These are phyloP conservation scores for Pseudonaja textilis DNA, from an alignment of 2,113 vertebrate genomes.

Conservation along the genomic window DNA sequence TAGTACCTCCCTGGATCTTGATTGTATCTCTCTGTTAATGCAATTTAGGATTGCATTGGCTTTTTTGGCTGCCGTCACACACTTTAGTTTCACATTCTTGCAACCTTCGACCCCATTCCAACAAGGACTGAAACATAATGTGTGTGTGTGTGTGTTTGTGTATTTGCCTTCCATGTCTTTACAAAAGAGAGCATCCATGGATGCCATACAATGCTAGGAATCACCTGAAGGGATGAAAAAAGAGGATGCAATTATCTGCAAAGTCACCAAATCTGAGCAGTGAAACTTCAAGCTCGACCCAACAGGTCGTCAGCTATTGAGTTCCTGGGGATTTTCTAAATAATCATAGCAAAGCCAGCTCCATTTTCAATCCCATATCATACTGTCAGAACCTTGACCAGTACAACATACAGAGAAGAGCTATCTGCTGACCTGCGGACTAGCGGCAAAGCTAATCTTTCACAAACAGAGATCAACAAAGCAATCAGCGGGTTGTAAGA, in stretches of 20 bases:
- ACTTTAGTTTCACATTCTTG: neutral
- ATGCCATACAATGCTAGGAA: neutral
- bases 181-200: neutral
- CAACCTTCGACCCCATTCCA: neutral
- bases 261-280: neutral
- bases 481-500: conserved; percentile 37
- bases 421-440: conserved; percentile 47
- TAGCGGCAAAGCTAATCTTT: conserved; percentile 54
- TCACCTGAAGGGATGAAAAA: conserved; percentile 33
- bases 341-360: conserved; percentile 38
- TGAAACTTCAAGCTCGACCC: neutral
- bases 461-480: conserved; percentile 54
- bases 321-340: conserved; percentile 36
- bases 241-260: conserved; percentile 1
- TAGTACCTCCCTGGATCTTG: too few species aligned
- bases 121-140: neutral
- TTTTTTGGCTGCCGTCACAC: too few species aligned
- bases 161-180: neutral
- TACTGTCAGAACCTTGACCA: conserved; percentile 49
- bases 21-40: too few species aligned
- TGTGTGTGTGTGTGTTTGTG: neutral
- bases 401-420: conserved; percentile 37
- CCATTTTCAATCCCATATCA: conserved; percentile 55
- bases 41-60: too few species aligned
- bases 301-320: conserved; percentile 16